Base-by-base conservation (phyloP, 2,888 invertebrate genomes). In the Pycnomerus fuliginosus region DNA sequence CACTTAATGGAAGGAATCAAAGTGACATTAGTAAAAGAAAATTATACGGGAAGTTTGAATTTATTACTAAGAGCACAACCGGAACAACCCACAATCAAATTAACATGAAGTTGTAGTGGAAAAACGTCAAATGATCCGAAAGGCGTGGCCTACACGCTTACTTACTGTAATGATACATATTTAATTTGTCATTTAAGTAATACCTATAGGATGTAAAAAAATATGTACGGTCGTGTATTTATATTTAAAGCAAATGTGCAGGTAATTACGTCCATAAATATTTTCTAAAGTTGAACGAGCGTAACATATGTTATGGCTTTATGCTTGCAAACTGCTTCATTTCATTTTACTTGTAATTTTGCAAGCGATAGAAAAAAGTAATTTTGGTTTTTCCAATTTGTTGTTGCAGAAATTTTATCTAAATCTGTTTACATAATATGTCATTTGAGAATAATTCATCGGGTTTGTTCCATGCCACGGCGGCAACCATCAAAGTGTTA, bases 81-180 rank as follows among this genome's bases (percentile, higher is more conserved):
- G 53, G 58, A 60, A 56, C 53, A 45, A 49, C 39, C 49, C 45
- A 49, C 49, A 49, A 45, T 49, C 43, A 44, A 44, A 49, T 49
- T 49, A 49, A 54, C 52, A 59, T 61, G 53, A 60, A 55, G 56
- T 58, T 58, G 54, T 55, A 55, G 53, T 50, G 56, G 58, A 59
- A 61, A 60, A 62, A 60, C 55, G 56, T 55, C 54, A 62, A 62
- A 62, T 60, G 60, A 64, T 60, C 60, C 48, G 48, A 54, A 48
- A 56, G 60, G 62, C 60, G 62, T 58, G 60, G 48, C 55, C 38
- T 41, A 48, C 44, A 49, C 44, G 50, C 52, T 58, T 57, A 58
- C 58, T 60, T 60, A 61, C 57, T 58, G 56, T 64, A 64, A 64
- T 64, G 59, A 64, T 60, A 63, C 60, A 60, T 62, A 62, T 64